Base-by-base conservation (phyloP, 37 sponge, comb jelly and placozoan species). In the Spongilla lacustris region DNA sequence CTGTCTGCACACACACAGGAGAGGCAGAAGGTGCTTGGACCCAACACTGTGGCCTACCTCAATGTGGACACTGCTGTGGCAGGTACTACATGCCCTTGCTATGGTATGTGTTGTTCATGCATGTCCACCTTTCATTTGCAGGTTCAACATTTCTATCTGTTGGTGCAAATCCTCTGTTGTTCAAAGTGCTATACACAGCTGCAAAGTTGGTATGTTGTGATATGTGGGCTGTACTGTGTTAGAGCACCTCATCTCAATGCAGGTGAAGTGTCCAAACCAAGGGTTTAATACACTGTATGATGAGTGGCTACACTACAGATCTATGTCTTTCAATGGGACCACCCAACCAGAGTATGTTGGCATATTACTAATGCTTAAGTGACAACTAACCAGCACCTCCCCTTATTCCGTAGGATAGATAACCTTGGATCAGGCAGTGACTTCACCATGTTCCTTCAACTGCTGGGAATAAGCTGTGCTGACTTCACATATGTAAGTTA, bases 361-460 rank as follows among this genome's bases (percentile, higher is more conserved):
- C n/a, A n/a, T n/a, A 46, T 23, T 22, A 37, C 46, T 46, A 46
- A 46, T 46, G 46, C 46, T 46, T 8, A 46, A n/a, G n/a, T n/a
- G n/a, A n/a, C n/a, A n/a, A n/a, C n/a, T n/a, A n/a, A n/a, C n/a
- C n/a, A n/a, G n/a, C n/a, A n/a, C n/a, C n/a, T n/a, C n/a, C n/a
- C n/a, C n/a, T n/a, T n/a, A n/a, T n/a, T n/a, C n/a, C n/a, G n/a
- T n/a, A n/a, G 85, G 29, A 75, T 95, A 14, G 6, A 0, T 31
- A 58, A 83, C 37, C 78, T 92, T 46, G 96, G 96, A 12, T 87
- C 91, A 73, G 93, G 96, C 0, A 95, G 88, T 90, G 96, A 95
- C 68, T 95, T 68, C 71, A 83, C 88, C 33, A 10, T 31, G 11
- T 95, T 92, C 69, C 38, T 87, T 1, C 96, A 95, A 69, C 46